phyloP scores from a whole-genome alignment of 2,113 vertebrate genomes.

The Bettongia penicillata region DNA sequence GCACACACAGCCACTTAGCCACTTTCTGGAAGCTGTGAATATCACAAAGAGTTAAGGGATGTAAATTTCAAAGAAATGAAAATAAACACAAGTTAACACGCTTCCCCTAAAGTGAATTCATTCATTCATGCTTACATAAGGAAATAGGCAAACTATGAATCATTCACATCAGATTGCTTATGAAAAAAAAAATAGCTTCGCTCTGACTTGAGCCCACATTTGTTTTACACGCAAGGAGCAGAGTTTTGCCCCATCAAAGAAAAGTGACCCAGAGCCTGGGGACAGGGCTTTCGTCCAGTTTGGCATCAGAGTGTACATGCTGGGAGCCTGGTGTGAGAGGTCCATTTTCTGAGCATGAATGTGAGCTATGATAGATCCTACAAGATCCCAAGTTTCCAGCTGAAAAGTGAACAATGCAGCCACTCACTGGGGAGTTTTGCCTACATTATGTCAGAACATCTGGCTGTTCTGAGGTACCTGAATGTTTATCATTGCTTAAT shows the following conservation, averaged over 20 bases:
- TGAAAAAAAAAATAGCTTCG: constrained; percentile 64
- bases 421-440: constrained; percentile 20
- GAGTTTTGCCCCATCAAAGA: constrained; percentile 45
- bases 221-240: constrained; percentile 44
- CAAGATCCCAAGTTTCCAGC: background rate
- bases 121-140: constrained; percentile 75
- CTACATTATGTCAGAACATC: constrained; percentile 21
- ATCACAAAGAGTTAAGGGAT: constrained; percentile 59
- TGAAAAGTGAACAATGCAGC: constrained; percentile 17
- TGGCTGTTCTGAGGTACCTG: background rate
- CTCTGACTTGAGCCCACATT: constrained; percentile 48
- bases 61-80: constrained; percentile 70
- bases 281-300: constrained; percentile 11
- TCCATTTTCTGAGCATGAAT: constrained; percentile 40
- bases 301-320: constrained; percentile 43
- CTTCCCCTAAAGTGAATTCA: constrained; percentile 72
- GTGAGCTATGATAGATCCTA: constrained; percentile 3
- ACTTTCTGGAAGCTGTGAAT: constrained; percentile 43
- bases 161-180: constrained; percentile 60
- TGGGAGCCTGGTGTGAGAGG: background rate
- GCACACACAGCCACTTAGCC: background rate
- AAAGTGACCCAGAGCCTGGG: constrained; percentile 54
- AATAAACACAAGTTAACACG: constrained; percentile 70
- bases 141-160: constrained; percentile 64
- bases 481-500: background rate